phyloP scores from a whole-genome alignment of 2,888 invertebrate species.

The Drosophila paracracens region DNA sequence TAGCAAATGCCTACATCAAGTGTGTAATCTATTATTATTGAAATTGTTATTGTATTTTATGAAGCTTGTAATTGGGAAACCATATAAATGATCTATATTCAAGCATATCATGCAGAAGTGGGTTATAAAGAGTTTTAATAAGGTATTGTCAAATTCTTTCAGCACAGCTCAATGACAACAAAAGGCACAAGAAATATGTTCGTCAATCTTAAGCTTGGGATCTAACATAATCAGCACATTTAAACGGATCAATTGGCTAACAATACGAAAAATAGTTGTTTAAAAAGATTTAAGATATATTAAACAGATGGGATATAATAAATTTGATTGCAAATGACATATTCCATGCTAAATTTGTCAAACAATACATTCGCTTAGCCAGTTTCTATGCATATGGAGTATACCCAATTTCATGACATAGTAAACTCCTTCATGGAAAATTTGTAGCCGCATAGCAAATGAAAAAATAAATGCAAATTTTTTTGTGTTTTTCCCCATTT shows the following conservation, averaged over 20 bases:
- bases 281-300: neutral
- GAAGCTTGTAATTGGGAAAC: neutral
- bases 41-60: neutral
- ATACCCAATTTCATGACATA: neutral
- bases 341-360: neutral
- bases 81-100: neutral
- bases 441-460: neutral
- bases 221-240: too few relatives aligned
- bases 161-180: neutral
- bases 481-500: neutral
- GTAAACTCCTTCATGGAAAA: neutral
- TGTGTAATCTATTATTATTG: neutral
- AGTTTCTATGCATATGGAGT: neutral
- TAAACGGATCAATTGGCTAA: neutral
- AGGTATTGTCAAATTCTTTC: neutral
- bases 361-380: neutral
- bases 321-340: neutral
- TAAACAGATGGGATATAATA: neutral
- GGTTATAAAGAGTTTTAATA: neutral
- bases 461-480: slow-evolving; percentile 11
- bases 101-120: neutral
- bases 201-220: neutral
- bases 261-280: neutral
- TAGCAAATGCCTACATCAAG: neutral
- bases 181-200: neutral